phyloP scores from a whole-genome alignment of 30 jellyfish, hydroid and myxozoan genomes.

The Cassiopea andromeda region DNA sequence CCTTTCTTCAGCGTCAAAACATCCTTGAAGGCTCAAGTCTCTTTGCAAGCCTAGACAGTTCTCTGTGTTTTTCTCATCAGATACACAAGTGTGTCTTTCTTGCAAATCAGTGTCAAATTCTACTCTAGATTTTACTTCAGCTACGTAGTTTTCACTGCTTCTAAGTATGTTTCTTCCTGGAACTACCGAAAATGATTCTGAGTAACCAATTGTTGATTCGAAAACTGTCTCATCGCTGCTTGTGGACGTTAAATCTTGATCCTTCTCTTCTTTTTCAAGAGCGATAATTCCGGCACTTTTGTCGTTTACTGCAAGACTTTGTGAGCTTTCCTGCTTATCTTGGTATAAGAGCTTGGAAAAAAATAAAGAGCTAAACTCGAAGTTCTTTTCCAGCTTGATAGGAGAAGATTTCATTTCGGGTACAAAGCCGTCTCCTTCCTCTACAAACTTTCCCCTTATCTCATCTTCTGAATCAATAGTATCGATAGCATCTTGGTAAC shows the following conservation, averaged over 20 bases:
- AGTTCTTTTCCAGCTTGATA: background rate
- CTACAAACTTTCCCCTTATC: background rate
- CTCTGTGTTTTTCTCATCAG: too few relatives aligned
- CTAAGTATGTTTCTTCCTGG: too few relatives aligned
- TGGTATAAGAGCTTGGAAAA: background rate
- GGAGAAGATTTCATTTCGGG: background rate
- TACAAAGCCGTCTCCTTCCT: background rate
- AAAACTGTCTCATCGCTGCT: too few relatives aligned
- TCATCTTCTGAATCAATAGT: background rate
- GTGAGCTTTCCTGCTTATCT: background rate
- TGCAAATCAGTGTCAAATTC: too few relatives aligned
- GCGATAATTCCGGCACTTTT: background rate
- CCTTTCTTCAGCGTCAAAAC: too few relatives aligned
- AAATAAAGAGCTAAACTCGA: background rate
- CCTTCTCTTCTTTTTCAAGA: background rate
- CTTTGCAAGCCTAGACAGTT: too few relatives aligned
- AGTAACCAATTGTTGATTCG: too few relatives aligned
- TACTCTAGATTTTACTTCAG: too few relatives aligned
- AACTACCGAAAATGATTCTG: too few relatives aligned
- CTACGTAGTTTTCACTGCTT: too few relatives aligned
- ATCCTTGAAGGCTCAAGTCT: too few relatives aligned
- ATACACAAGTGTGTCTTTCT: too few relatives aligned
- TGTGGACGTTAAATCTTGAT: background rate
- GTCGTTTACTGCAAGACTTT: background rate
- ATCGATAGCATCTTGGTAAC: background rate